Evolutionary conservation across 2,888 invertebrate genomes (phyloP).

Genomic region (Lamproptera curius): DNA sequence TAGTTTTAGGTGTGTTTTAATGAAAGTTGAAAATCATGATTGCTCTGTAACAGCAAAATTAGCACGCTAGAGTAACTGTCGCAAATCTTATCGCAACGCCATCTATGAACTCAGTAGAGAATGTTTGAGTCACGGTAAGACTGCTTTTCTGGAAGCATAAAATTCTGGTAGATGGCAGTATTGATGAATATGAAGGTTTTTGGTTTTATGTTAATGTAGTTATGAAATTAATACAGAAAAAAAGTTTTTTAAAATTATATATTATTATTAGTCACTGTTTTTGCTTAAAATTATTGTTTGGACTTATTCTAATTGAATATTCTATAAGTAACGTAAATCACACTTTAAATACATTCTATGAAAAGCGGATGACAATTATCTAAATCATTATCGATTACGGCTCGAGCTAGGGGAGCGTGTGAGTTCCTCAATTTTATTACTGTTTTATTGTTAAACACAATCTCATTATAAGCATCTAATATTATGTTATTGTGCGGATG

Average conservation of each 20-base stretch:
- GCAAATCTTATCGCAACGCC: too few species aligned
- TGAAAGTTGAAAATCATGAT: too few species aligned
- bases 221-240: neutral
- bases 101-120: too few species aligned
- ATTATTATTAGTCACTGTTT: too few species aligned
- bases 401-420: slow-evolving; percentile 52
- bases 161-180: neutral
- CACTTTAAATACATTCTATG: slow-evolving; percentile 61
- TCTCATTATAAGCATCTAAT: slow-evolving; percentile 53
- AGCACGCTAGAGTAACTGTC: too few species aligned
- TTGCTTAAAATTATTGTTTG: neutral
- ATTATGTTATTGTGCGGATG: slow-evolving; percentile 47
- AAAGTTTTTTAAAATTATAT: too few species aligned
- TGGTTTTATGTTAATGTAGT: neutral
- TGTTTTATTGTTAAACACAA: slow-evolving; percentile 59
- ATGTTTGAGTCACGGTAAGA: too few species aligned
- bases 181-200: neutral
- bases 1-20: too few species aligned
- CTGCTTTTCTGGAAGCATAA: too few species aligned
- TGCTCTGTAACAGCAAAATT: too few species aligned
- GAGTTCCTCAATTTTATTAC: slow-evolving; percentile 56
- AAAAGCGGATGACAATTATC: slow-evolving; percentile 63
- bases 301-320: neutral
- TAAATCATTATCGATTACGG: slow-evolving; percentile 41
- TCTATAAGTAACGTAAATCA: neutral